Conservation (phyloP, 2,888 invertebrate genomes). For the Cloeon dipterum region DNA sequence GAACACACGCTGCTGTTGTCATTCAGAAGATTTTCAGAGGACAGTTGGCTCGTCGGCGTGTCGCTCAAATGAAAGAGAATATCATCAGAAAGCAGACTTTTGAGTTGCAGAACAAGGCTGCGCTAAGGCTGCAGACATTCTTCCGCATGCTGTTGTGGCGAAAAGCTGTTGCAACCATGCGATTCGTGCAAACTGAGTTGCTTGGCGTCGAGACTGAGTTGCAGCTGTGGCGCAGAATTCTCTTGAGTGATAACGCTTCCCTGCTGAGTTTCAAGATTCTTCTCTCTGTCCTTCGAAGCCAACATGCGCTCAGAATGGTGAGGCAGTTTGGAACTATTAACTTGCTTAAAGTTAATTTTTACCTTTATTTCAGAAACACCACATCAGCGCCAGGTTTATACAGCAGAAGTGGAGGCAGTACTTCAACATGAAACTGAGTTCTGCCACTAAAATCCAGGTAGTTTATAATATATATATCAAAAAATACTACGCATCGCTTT, state of each 20-base stretch:
- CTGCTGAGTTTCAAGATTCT: no score
- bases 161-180: not conserved
- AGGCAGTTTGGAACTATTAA: no score
- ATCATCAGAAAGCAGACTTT: no score
- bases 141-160: no score
- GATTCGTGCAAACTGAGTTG: not conserved
- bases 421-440: not conserved
- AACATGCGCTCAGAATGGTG: no score
- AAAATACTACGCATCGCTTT: no score
- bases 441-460: conserved; percentile 1
- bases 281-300: no score
- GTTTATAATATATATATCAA: no score
- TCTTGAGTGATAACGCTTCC: no score
- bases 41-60: not conserved
- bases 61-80: not conserved
- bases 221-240: no score
- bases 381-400: not conserved
- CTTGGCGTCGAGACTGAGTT: no score
- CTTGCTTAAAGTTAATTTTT: no score
- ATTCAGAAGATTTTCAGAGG: not conserved
- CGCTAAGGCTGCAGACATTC: not conserved
- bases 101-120: not conserved
- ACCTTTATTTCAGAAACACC: not conserved
- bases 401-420: not conserved
- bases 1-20: not conserved